These are phyloP conservation scores for Origma solitaria DNA, from an alignment of 2,113 vertebrate species.

Conservation along the genomic window DNA sequence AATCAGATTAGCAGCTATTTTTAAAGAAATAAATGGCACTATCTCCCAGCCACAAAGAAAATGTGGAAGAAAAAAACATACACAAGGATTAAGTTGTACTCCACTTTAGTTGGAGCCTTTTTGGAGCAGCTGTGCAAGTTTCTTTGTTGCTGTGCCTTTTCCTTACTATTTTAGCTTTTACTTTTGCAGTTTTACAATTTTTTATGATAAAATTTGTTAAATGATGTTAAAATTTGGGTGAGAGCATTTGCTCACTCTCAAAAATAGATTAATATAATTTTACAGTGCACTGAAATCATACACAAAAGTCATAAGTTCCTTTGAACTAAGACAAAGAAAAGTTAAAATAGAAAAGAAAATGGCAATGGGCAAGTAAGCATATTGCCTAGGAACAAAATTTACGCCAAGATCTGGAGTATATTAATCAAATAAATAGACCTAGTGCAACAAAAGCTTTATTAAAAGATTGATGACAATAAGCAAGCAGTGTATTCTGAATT, in stretches of 20 bases:
- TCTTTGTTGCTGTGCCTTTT: neutral
- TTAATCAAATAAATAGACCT: constrained; percentile 48
- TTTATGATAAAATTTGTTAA: no score
- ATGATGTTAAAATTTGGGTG: neutral
- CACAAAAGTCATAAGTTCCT: neutral
- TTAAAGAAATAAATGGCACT: neutral
- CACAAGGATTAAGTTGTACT: neutral
- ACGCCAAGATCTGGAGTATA: constrained; percentile 9
- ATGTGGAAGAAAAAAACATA: neutral
- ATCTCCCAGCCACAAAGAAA: neutral
- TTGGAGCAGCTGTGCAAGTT: neutral
- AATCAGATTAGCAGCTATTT: neutral
- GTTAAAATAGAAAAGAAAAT: constrained; percentile 38
- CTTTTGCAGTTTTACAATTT: neutral
- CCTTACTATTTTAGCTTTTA: neutral
- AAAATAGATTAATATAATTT: neutral
- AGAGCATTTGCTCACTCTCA: neutral
- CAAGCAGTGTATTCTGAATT: neutral
- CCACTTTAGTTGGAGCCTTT: neutral
- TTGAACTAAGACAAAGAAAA: constrained; percentile 30
- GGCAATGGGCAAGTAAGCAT: neutral
- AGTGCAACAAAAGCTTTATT: constrained; percentile 48
- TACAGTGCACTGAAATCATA: neutral
- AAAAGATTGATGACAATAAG: constrained; percentile 26
- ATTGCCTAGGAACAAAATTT: constrained; percentile 31